Evolutionary conservation across 2,797 vertebrate genomes (phyloP).

Genomic region (Moxostoma hubbsi): DNA sequence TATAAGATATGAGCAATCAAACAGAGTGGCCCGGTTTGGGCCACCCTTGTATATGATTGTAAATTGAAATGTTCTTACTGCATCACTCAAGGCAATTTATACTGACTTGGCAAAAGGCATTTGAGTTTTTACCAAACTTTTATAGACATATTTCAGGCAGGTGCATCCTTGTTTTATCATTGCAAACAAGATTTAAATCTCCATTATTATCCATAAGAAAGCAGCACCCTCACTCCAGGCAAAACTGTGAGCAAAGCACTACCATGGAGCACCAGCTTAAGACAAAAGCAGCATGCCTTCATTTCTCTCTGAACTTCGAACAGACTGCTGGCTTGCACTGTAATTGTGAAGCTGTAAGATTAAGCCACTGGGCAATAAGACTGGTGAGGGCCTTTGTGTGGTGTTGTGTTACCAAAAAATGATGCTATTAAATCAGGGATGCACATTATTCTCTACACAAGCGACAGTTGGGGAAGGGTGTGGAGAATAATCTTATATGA

Average conservation of each 20-base stretch:
- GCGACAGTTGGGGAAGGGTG: not conserved
- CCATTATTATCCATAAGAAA: slow-evolving; percentile 6
- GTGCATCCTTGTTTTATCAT: not conserved
- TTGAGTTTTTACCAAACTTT: too few species aligned
- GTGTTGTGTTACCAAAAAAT: slow-evolving; percentile 63
- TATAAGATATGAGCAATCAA: too few species aligned
- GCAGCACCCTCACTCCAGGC: slow-evolving; percentile 7
- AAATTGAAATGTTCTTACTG: too few species aligned
- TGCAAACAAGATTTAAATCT: slow-evolving; percentile 18
- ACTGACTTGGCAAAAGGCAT: too few species aligned
- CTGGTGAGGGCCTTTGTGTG: slow-evolving; percentile 51
- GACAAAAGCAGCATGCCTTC: not conserved
- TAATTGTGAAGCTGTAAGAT: not conserved
- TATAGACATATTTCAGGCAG: not conserved
- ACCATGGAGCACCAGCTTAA: too few species aligned
- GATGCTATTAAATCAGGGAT: slow-evolving; percentile 63
- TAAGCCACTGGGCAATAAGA: slow-evolving; percentile 59
- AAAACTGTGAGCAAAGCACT: slow-evolving; percentile 5
- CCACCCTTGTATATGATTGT: too few species aligned
- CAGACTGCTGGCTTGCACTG: not conserved
- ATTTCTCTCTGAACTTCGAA: not conserved
- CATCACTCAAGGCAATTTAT: too few species aligned
- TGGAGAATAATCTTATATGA: slow-evolving; percentile 49
- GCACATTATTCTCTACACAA: not conserved
- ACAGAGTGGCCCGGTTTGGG: too few species aligned